Percentiles rank a stretch among this genome's conserved stretches.
Evolutionary conservation across 2,888 invertebrate genomes (phyloP).

Genomic region (Trissoscelio sp.): DNA sequence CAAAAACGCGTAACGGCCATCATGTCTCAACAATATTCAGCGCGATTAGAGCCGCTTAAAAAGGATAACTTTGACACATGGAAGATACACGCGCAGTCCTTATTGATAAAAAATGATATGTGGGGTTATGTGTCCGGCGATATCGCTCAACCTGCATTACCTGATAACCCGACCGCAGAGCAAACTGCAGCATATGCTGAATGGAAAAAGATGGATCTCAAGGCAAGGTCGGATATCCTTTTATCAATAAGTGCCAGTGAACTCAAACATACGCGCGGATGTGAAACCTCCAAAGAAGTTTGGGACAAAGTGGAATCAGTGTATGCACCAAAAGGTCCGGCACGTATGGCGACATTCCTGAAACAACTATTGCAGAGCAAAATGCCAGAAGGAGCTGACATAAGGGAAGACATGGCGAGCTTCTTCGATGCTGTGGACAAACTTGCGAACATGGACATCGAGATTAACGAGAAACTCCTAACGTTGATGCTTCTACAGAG

Average conservation of each 20-base stretch:
- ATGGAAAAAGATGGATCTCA: slow-evolving; percentile 23
- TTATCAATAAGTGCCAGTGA: slow-evolving; percentile 45
- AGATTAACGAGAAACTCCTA: slow-evolving; percentile 63
- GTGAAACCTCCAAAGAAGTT: slow-evolving; percentile 31
- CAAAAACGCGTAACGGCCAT: too few relatives aligned
- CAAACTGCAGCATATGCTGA: neutral
- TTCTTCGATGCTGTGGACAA: slow-evolving; percentile 70
- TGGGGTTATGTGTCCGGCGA: slow-evolving; percentile 63
- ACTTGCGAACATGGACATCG: slow-evolving; percentile 62
- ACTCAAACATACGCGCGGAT: slow-evolving; percentile 39
- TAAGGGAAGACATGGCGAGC: slow-evolving; percentile 51
- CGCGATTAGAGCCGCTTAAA: neutral
- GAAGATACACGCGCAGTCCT: slow-evolving; percentile 62
- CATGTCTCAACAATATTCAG: too few relatives aligned
- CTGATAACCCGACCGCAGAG: neutral
- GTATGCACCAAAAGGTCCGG: slow-evolving; percentile 39
- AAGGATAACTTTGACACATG: slow-evolving; percentile 47
- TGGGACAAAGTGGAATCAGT: slow-evolving; percentile 36
- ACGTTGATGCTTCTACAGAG: slow-evolving; percentile 46
- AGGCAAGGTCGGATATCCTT: slow-evolving; percentile 36
- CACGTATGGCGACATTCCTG: slow-evolving; percentile 45
- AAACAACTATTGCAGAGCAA: slow-evolving; percentile 46
- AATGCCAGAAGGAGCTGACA: slow-evolving; percentile 51
- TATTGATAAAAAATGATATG: too few relatives aligned
- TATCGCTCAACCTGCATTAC: slow-evolving; percentile 8